phyloP scores from a whole-genome alignment of 1,140 invertebrate genomes.

The Scaptomyza graminum region DNA sequence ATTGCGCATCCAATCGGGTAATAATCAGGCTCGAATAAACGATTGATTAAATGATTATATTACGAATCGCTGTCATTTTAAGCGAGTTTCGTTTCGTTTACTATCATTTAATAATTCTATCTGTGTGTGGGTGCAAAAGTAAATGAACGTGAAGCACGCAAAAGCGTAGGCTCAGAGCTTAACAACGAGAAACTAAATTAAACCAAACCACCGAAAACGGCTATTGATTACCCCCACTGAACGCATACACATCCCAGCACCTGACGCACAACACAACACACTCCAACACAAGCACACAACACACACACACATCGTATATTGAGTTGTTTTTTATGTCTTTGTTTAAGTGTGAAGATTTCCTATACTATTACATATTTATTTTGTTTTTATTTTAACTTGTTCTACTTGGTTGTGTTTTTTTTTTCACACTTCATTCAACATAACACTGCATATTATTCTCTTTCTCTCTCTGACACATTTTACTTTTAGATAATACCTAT shows the following conservation, averaged over 20 bases:
- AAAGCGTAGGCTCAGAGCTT: background rate
- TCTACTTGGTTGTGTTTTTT: constrained; percentile 16
- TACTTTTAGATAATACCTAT: constrained; percentile 93
- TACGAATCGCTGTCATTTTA: constrained; percentile 28
- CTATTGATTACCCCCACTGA: constrained; percentile 6
- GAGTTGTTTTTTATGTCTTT: constrained; percentile 28
- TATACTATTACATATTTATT: constrained; percentile 6
- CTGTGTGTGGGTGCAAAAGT: constrained; percentile 10
- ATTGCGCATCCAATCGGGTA: constrained; percentile 35
- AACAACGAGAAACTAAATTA: background rate
- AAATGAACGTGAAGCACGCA: constrained; percentile 48
- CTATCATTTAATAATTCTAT: constrained; percentile 15
- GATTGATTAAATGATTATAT: constrained; percentile 9
- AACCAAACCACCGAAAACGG: constrained; percentile 7
- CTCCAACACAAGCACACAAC: background rate
- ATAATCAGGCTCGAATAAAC: constrained; percentile 23
- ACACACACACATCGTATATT: constrained; percentile 25
- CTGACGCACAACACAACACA: constrained; percentile 9
- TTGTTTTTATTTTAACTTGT: constrained; percentile 2
- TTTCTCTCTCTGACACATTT: constrained; percentile 83
- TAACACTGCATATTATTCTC: constrained; percentile 62
- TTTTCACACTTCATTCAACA: constrained; percentile 46
- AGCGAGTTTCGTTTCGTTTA: constrained; percentile 16
- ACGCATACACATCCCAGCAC: constrained; percentile 27
- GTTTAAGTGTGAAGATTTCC: constrained; percentile 31